phyloP scores from a whole-genome alignment of 2,797 vertebrate species.

The Phoxinus dragarum region DNA sequence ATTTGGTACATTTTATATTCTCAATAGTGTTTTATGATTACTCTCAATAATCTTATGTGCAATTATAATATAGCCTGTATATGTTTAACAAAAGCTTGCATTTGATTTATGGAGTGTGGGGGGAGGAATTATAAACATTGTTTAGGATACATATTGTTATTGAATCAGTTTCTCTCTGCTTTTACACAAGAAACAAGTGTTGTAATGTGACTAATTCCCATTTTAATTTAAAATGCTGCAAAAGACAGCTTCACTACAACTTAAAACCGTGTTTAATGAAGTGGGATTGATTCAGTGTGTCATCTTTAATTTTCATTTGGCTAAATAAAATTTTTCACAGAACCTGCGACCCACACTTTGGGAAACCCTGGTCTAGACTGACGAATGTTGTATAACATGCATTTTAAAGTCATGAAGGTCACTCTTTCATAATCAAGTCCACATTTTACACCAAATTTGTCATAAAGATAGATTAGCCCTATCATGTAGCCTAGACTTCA shows the following conservation, averaged over 20 bases:
- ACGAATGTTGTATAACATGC: not conserved
- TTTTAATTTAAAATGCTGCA: too few species aligned
- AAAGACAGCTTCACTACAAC: too few species aligned
- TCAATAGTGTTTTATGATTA: not conserved
- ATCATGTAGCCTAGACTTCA: not conserved
- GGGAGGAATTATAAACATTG: not conserved
- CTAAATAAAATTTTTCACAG: too few species aligned
- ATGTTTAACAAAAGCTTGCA: too few species aligned
- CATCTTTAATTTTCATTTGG: not conserved
- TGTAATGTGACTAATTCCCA: too few species aligned
- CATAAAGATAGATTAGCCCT: not conserved
- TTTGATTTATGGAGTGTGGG: not conserved
- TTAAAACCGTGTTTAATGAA: not conserved
- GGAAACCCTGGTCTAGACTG: slow-evolving; percentile 21
- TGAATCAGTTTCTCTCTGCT: not conserved
- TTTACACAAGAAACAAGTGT: too few species aligned
- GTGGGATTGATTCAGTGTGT: not conserved
- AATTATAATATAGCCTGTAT: not conserved
- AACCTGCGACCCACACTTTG: not conserved
- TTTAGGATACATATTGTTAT: too few species aligned
- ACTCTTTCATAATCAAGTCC: not conserved
- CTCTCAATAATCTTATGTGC: not conserved
- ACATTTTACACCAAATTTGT: not conserved
- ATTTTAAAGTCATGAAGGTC: not conserved
- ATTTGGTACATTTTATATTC: not conserved